Evolutionary conservation across 2,888 invertebrate genomes (phyloP).

Genomic region (Laspeyria flexula): DNA sequence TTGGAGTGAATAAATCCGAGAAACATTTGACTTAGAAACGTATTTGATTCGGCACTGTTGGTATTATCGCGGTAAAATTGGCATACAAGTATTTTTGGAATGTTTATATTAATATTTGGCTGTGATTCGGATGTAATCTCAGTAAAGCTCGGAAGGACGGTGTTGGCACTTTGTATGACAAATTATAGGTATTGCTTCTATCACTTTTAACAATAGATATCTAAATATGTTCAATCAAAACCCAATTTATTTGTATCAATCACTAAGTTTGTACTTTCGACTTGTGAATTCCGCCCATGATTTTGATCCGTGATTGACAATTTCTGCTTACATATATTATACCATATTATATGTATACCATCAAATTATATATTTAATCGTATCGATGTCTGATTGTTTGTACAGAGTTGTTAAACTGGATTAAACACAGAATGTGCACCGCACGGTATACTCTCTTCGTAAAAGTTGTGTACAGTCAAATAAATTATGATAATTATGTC

Average conservation of each 20-base stretch:
- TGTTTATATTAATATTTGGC: conserved; percentile 67
- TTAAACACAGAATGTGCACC: conserved; percentile 24
- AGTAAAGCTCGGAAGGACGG: conserved; percentile 33
- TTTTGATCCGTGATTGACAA: conserved; percentile 48
- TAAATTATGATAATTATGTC: too few relatives aligned
- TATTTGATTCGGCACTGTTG: conserved; percentile 9
- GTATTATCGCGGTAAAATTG: conserved; percentile 20
- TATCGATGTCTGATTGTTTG: conserved; percentile 68
- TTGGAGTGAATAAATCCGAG: conserved; percentile 7
- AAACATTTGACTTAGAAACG: conserved; percentile 5
- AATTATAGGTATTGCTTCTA: conserved; percentile 5
- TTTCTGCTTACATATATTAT: conserved; percentile 22
- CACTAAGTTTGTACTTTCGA: conserved; percentile 17
- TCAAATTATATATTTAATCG: conserved; percentile 41
- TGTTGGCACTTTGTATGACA: conserved; percentile 24
- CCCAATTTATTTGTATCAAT: conserved; percentile 14
- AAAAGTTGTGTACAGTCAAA: too few relatives aligned
- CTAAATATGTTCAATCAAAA: conserved; percentile 5
- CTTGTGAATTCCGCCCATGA: conserved; percentile 44
- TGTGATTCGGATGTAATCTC: conserved; percentile 72
- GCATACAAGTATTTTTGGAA: conserved; percentile 60
- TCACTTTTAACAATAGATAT: conserved; percentile 3
- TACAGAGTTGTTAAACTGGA: conserved; percentile 65
- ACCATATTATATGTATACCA: conserved; percentile 34
- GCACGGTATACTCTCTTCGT: background rate